These are phyloP conservation scores for Girardinichthys multiradiatus DNA, from an alignment of 2,113 vertebrate genomes.

Conservation along the genomic window DNA sequence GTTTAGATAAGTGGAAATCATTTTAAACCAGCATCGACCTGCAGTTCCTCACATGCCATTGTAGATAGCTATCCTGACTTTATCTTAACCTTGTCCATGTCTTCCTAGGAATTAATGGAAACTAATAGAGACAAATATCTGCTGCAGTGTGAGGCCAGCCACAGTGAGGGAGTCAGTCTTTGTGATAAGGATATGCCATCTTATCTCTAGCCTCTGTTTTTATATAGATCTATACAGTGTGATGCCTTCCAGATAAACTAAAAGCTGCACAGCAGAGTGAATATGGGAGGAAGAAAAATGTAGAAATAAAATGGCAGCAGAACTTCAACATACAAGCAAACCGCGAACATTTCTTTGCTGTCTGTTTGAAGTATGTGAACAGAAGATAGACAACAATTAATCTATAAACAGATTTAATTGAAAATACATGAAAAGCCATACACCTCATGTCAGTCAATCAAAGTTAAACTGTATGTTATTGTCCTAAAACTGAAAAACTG, in stretches of 20 bases:
- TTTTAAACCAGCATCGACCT: constrained; percentile 16
- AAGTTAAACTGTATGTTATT: not conserved
- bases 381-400: constrained; percentile 4
- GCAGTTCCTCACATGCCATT: constrained; percentile 34
- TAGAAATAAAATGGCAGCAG: not conserved
- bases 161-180: constrained; percentile 28
- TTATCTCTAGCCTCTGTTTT: constrained; percentile 4
- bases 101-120: constrained; percentile 42
- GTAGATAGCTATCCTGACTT: constrained; percentile 7
- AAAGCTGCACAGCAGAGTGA: not conserved
- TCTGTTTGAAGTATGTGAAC: constrained; percentile 18
- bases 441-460: constrained; percentile 6
- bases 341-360: not conserved
- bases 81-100: constrained; percentile 25
- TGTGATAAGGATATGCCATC: constrained; percentile 9
- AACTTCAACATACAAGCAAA: constrained; percentile 10
- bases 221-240: constrained; percentile 6
- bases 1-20: constrained; percentile 35
- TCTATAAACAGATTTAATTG: constrained; percentile 1
- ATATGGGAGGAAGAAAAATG: constrained; percentile 6
- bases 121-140: constrained; percentile 53
- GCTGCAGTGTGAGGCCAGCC: constrained; percentile 12
- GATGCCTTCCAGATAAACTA: constrained; percentile 19
- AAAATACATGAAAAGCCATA: not conserved
- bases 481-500: not conserved